A percentile compares a stretch with the other conserved stretches of the same genome.
These are phyloP conservation scores for Podabrus alpinus DNA, from an alignment of 2,888 invertebrate species.

Conservation along the genomic window DNA sequence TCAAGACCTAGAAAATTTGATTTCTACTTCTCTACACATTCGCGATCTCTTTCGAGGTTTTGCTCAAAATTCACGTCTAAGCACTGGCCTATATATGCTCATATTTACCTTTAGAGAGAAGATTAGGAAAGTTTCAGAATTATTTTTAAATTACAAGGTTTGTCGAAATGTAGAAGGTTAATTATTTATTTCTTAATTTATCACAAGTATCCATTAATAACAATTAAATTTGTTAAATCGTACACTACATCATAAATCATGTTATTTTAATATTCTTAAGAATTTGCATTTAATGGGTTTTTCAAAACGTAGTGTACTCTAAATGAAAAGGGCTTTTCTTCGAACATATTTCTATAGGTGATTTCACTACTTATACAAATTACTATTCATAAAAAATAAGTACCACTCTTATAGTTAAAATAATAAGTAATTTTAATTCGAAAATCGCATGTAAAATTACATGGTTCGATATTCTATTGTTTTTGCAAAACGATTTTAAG, in stretches of 20 bases:
- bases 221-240: neutral
- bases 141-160: neutral
- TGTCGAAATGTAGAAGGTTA: neutral
- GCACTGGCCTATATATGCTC: no score
- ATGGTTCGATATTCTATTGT: neutral
- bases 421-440: neutral
- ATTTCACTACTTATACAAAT: no score
- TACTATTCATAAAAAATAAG: neutral
- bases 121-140: neutral
- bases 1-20: no score
- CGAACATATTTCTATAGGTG: no score
- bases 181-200: neutral
- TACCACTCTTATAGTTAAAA: neutral
- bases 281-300: neutral
- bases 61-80: no score
- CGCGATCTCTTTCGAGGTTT: no score
- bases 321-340: neutral
- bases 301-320: neutral
- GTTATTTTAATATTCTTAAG: neutral
- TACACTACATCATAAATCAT: neutral
- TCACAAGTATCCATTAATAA: neutral
- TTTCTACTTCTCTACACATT: no score
- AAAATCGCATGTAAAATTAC: neutral
- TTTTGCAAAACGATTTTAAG: neutral
- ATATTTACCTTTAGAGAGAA: neutral